Evolutionary conservation across 2,113 vertebrate genomes (phyloP).

Genomic region (Diadophis punctatus): DNA sequence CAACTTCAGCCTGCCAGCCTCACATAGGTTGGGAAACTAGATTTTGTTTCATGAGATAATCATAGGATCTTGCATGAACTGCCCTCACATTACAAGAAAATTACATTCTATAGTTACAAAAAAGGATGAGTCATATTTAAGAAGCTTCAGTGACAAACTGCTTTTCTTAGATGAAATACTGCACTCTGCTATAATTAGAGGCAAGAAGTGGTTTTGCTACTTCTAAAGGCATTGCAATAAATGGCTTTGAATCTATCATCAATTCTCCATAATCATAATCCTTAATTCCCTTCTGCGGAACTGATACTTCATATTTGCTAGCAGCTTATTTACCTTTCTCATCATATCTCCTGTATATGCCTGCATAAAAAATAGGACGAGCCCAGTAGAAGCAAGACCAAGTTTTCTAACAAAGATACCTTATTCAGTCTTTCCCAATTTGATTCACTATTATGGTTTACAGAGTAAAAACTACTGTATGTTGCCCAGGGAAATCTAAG

Average conservation of each 20-base stretch:
- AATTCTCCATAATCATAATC: background rate
- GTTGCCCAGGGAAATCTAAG: background rate
- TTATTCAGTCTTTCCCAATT: background rate
- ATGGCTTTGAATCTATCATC: background rate
- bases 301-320: background rate
- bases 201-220: background rate
- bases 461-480: background rate
- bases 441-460: background rate
- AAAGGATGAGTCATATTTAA: background rate
- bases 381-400: background rate
- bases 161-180: background rate
- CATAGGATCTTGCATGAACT: background rate
- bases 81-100: background rate
- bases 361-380: background rate
- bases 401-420: too few species aligned
- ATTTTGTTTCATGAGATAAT: background rate
- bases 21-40: background rate
- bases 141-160: background rate
- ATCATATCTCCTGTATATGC: background rate
- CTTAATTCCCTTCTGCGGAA: background rate
- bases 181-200: background rate
- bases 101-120: background rate
- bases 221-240: background rate
- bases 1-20: background rate
- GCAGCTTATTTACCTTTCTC: background rate